These are phyloP conservation scores for Microctonus hyperodae DNA, from an alignment of 2,888 invertebrate genomes.

Conservation along the genomic window DNA sequence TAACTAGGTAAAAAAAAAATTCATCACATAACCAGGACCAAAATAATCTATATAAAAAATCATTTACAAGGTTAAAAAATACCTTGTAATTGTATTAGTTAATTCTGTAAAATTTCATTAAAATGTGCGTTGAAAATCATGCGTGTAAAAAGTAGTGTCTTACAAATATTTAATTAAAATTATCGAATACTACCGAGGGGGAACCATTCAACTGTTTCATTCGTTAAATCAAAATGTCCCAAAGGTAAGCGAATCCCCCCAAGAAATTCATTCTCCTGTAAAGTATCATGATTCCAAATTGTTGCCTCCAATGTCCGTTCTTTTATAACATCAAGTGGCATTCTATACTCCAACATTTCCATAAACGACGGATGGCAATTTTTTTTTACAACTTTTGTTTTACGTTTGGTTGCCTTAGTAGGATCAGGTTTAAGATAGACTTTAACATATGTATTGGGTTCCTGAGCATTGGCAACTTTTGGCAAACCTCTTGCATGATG, in stretches of 20 bases:
- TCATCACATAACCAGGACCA: constrained; percentile 6
- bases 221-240: constrained; percentile 74
- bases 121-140: constrained; percentile 20
- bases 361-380: constrained; percentile 97
- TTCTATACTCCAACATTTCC: constrained; percentile 94
- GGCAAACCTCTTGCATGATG: constrained; percentile 92
- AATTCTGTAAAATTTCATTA: constrained; percentile 10
- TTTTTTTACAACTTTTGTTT: constrained; percentile 91
- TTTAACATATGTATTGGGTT: constrained; percentile 90
- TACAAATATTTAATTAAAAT: constrained; percentile 6
- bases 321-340: constrained; percentile 81
- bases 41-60: constrained; percentile 9
- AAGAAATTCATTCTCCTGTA: constrained; percentile 93
- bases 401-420: constrained; percentile 91
- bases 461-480: constrained; percentile 78
- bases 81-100: not conserved
- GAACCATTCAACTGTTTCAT: constrained; percentile 89
- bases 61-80: constrained; percentile 10
- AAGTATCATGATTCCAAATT: constrained; percentile 92
- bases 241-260: constrained; percentile 90
- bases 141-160: not conserved
- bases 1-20: not conserved
- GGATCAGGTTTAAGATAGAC: constrained; percentile 93
- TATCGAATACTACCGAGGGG: constrained; percentile 68
- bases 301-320: constrained; percentile 86